Percentiles rank a stretch among this genome's conserved stretches.
phyloP scores from a whole-genome alignment of 2,113 vertebrate species.

The Rutilus rutilus region DNA sequence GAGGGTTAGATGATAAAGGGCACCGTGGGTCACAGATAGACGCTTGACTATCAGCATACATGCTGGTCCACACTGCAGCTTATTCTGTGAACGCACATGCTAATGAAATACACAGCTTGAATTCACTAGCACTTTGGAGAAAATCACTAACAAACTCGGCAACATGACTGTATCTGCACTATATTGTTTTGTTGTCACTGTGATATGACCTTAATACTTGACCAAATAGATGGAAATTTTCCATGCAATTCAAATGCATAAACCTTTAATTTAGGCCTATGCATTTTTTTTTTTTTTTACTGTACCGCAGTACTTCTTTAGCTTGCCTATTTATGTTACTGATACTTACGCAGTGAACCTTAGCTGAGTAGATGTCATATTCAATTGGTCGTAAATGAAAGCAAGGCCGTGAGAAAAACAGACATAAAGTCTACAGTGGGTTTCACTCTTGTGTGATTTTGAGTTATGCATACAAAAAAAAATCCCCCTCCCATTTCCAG shows the following conservation, averaged over 20 bases:
- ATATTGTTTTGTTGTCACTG: neutral
- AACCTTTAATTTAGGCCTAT: too few relatives aligned
- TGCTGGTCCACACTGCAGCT: neutral
- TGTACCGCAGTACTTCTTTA: neutral
- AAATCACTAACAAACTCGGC: neutral
- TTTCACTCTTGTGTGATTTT: neutral
- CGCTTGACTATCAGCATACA: neutral
- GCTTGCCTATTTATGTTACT: neutral
- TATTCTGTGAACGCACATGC: neutral
- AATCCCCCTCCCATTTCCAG: too few relatives aligned
- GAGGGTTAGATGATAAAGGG: neutral
- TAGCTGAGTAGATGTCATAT: conserved; percentile 4
- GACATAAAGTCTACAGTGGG: neutral
- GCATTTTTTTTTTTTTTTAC: too few relatives aligned
- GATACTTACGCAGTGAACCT: neutral
- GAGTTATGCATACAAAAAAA: neutral
- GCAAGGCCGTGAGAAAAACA: neutral
- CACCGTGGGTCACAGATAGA: neutral
- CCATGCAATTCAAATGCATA: too few relatives aligned
- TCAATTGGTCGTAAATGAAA: neutral
- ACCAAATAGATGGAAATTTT: too few relatives aligned
- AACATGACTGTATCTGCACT: neutral
- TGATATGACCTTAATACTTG: too few relatives aligned
- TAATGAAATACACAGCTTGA: too few relatives aligned
- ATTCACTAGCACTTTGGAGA: too few relatives aligned